Base-by-base conservation (phyloP, 2,797 vertebrate species). In the Thalassophryne amazonica region DNA sequence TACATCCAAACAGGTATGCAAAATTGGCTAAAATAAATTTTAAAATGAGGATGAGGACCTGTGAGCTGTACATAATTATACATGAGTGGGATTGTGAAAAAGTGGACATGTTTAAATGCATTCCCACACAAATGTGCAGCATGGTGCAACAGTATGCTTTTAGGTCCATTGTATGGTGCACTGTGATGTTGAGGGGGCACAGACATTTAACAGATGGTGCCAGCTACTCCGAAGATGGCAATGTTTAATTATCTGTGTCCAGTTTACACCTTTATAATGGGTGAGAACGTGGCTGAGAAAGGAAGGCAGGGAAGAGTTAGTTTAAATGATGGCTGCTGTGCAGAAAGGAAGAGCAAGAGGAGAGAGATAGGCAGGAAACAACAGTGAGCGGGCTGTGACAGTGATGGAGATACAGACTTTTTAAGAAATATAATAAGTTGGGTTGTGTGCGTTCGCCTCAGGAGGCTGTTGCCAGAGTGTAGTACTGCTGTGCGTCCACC, bases 241-340 rank as follows among this genome's bases (percentile, higher is more conserved):
- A 85, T 84, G 84, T 79, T 87, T 84, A 88, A 89, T 90, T 88
- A 89, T 81, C 78, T 86, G 81, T 84, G 68, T 83, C 86, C 83
- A 88, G 84, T 89, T 87, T 88, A 69, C 81, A 88, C 84, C 78
- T 89, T 84, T 81, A 72, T 71, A 69, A 73, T 65, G 62, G 73
- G 75, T 24, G 57, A 73, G 74, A 78, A 61, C 77, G 54, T 64
- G 54, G 45, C 34, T 16, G 38, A 64, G 56, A 33, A 12, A 56
- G 36, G 15, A 33, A 16, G 42, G 32, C 10, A 34, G 55, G 23
- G 38, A 53, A 56, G 54, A 60, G 33, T 17, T 47, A 23, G 35
- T 31, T 54, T 22, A 38, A 55, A 56, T 52, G 27, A 66, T 70
- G 53, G 20, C n/a, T 8, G 5, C n/a, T n/a, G n/a, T n/a, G n/a